A percentile compares a stretch with the other conserved stretches of the same genome.
Conservation (phyloP, 2,113 vertebrate species). For the Probosciger aterrimus region DNA sequence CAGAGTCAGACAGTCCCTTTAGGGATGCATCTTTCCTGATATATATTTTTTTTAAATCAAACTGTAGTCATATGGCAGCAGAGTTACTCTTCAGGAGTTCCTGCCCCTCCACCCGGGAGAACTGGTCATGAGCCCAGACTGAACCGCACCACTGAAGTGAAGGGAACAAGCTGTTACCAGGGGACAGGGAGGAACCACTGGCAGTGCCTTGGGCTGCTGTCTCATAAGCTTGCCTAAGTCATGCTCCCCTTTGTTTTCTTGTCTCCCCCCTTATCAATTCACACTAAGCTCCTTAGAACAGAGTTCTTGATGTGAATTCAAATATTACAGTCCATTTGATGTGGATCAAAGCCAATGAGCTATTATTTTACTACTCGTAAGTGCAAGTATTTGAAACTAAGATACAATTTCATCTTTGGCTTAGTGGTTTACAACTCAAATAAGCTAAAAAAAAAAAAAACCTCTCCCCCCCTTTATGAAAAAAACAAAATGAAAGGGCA, state of each 20-base stretch:
- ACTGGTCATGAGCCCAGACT: conserved; percentile 26
- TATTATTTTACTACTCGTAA: not conserved
- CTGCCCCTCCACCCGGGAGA: conserved; percentile 10
- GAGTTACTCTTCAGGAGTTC: not conserved
- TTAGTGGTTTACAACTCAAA: not conserved
- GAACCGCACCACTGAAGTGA: not conserved
- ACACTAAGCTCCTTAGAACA: not conserved
- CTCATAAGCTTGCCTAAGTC: not conserved
- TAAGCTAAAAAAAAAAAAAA: not conserved
- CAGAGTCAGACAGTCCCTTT: not conserved
- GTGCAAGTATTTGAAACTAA: not conserved
- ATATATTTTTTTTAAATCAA: not conserved
- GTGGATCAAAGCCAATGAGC: not conserved
- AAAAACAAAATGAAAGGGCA: not conserved
- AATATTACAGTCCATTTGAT: not conserved
- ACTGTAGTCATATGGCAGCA: not conserved
- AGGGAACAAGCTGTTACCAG: conserved; percentile 38
- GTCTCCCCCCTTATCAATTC: not conserved
- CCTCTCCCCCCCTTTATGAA: not conserved
- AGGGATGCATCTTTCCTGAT: not conserved
- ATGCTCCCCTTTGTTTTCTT: not conserved
- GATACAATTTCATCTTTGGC: not conserved
- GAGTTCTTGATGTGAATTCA: not conserved
- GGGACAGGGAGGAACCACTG: conserved; percentile 16
- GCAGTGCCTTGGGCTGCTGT: not conserved